Conservation (phyloP, 2,113 vertebrate species). For the Gnathonemus echidnorhynchus region DNA sequence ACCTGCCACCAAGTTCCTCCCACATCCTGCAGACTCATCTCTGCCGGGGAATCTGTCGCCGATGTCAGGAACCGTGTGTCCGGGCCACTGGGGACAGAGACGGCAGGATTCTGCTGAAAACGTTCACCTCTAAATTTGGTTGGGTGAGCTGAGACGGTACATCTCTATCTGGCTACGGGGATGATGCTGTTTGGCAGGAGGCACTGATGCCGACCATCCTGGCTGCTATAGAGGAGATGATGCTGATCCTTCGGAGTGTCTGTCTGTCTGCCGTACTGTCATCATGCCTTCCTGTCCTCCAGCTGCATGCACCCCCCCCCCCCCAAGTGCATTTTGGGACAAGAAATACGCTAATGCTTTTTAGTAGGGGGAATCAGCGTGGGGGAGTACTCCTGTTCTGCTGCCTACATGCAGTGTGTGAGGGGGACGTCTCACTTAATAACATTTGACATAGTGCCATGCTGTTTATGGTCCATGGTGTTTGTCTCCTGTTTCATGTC, state of each 20-base stretch:
- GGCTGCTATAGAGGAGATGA: not conserved
- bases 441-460: not conserved
- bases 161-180: not conserved
- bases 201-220: not conserved
- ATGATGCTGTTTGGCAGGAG: not conserved
- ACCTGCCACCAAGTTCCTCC: not conserved
- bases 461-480: not conserved
- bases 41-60: not conserved
- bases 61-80: not conserved
- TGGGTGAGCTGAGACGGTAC: not conserved
- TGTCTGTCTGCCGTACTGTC: not conserved
- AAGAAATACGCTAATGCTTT: not conserved
- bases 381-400: not conserved
- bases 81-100: not conserved
- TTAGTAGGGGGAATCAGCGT: not conserved
- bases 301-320: not conserved
- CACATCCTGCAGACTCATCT: not conserved
- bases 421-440: not conserved
- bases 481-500: not conserved
- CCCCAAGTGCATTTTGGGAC: not conserved
- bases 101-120: too few species aligned
- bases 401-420: not conserved
- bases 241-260: not conserved
- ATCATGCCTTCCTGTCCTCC: not conserved
- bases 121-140: not conserved